Conservation (phyloP, 2,888 invertebrate species). For the Eupeodes latifasciatus region DNA sequence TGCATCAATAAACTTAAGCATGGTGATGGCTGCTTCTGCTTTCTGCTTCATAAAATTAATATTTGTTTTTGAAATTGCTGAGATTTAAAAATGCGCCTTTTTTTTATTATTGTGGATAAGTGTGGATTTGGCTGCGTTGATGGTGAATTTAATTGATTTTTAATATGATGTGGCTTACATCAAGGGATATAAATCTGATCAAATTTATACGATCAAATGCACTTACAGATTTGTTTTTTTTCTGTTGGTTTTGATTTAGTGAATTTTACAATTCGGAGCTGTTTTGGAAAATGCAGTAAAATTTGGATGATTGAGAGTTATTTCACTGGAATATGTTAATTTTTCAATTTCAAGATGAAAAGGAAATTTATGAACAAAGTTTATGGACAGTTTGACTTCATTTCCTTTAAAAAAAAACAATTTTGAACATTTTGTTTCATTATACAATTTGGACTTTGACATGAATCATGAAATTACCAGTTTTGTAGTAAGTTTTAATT, state of each 20-base stretch:
- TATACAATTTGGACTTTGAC: too few relatives aligned
- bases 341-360: not conserved
- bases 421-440: too few relatives aligned
- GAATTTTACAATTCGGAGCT: not conserved
- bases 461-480: too few relatives aligned
- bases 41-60: constrained; percentile 27
- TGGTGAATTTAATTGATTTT: constrained; percentile 15
- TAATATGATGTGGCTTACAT: constrained; percentile 24
- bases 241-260: not conserved
- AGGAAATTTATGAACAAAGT: not conserved
- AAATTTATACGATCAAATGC: constrained; percentile 1
- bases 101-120: not conserved
- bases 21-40: not conserved
- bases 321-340: not conserved
- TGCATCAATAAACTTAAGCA: not conserved
- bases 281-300: not conserved
- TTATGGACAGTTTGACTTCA: not conserved
- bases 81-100: not conserved
- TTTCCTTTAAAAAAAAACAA: too few relatives aligned
- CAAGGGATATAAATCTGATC: constrained; percentile 27
- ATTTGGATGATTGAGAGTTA: not conserved
- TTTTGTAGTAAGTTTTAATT: too few relatives aligned
- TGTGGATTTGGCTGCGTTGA: not conserved
- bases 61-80: constrained; percentile 38
- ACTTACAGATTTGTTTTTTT: not conserved